Evolutionary conservation across 2,797 vertebrate genomes (phyloP), one percentile per base, ranked within the genome.

Genomic region (Petrocephalus sullivani): DNA sequence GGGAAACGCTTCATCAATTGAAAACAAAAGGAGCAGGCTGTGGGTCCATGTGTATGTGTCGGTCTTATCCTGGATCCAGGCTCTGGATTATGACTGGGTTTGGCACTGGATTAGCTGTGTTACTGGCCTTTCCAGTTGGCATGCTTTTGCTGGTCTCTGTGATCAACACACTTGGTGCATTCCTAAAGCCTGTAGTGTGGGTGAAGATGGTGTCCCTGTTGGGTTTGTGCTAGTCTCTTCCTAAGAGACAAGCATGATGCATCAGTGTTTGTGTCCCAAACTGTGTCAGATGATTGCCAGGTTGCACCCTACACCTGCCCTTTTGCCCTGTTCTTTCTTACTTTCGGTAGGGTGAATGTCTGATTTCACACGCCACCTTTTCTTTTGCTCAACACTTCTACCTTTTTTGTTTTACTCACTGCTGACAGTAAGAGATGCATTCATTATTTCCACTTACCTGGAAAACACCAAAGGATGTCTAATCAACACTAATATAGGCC

Each of bases 21-120:
- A 23, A 83, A 53, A 53, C 49, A 53, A 83, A 83, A 83, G 78
- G 21, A 53, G 78, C 49, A 83, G 21, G 53, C 49, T 83, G 41
- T 53, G 71, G 33, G 41, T 83, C 78, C 78, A 83, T 83, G 78
- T 83, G 78, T 83, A 46, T 53, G 78, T 83, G 78, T 53, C n/a
- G 51, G 49, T 37, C 28, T 33, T 71, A 28, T 71, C 7, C 64
- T 4, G 28, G 21, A 37, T 71, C 28, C 21, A 71, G 23, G 64
- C 21, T 33, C 21, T 37, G 64, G n/a, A 83, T 83, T 83, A 83
- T 49, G 19, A 53, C 46, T 53, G 78, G 41, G 41, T 21, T 83
- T 83, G 78, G 33, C 2, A 16, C 71, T 51, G 46, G 19, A 53
- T 51, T 83, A 83, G 46, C 49, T 53, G n/a, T 53, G 78, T 49